Evolutionary conservation across 2,113 vertebrate genomes (phyloP), one percentile per base, ranked within the genome.

Genomic region (Halichoeres trimaculatus): DNA sequence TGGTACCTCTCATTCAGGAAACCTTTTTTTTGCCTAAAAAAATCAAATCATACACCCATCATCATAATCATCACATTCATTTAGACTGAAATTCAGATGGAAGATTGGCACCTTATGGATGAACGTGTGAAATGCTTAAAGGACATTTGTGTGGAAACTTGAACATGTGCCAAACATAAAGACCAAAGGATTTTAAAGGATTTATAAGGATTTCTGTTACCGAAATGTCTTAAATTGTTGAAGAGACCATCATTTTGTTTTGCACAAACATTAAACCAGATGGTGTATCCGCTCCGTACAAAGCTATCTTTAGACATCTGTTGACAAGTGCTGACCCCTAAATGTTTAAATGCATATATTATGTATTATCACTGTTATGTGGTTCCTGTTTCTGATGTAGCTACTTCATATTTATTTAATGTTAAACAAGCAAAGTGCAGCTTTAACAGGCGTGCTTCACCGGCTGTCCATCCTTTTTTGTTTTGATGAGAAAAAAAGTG

Each of bases 331-430:
- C 52, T 67, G 47, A 58, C 51, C 30, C 17, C 9, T 30, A 30
- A 38, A 58, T 57, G 22, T 78, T 51, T 60, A 56, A 19, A 45
- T 6, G 30, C 30, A 3, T 17, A 19, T 59, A 68, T 10, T 76
- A 13, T 69, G 52, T 79, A 34, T 54, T 79, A 3, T 77, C 76
- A 35, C 16, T 57, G 17, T 61, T 60, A n/a, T 55, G 38, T 48
- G 24, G 80, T 47, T 50, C 43, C 11, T 71, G 43, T 81, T 70
- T 76, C 26, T 59, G 10, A 61, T 80, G 34, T 74, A 71, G 54
- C 52, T 81, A 61, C 76, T 85, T 47, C 59, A 10, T 90, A 90
- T 90, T 91, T 92, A 92, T 92, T 91, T 51, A 83, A 77, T 60
- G 54, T n/a, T 13, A 85, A 19, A 78, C 35, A 14, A n/a, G n/a